These are phyloP conservation scores for Stenopsyche tienmushanensis DNA, from an alignment of 1,140 invertebrate genomes.

Conservation along the genomic window DNA sequence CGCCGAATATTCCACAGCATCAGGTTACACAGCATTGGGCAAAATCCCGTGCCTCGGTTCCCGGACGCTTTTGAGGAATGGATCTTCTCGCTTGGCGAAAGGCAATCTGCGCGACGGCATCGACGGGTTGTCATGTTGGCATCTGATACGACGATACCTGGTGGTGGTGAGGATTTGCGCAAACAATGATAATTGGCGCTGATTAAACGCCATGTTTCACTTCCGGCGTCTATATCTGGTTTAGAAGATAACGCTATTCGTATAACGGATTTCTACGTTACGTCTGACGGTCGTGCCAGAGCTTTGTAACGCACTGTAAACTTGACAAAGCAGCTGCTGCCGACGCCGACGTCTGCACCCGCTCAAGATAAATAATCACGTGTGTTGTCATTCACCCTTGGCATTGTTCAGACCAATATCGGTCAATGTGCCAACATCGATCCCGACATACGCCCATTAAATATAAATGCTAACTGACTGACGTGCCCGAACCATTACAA, in stretches of 20 bases:
- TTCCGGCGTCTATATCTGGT: constrained; percentile 7
- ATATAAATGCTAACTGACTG: too few relatives aligned
- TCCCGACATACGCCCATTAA: background rate
- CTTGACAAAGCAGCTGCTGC: constrained; percentile 29
- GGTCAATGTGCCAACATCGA: constrained; percentile 37
- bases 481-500: too few relatives aligned
- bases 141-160: too few relatives aligned
- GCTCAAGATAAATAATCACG: constrained; percentile 13
- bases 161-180: too few relatives aligned
- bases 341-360: constrained; percentile 2
- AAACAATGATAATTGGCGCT: constrained; percentile 2
- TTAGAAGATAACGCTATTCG: background rate
- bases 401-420: constrained; percentile 36
- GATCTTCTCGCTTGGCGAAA: too few relatives aligned
- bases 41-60: too few relatives aligned
- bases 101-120: too few relatives aligned
- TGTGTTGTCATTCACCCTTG: constrained; percentile 37
- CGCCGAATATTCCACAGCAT: too few relatives aligned
- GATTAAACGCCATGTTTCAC: background rate
- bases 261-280: background rate
- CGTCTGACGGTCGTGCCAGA: background rate
- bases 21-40: too few relatives aligned
- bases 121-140: too few relatives aligned
- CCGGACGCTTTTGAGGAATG: too few relatives aligned
- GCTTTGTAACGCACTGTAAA: constrained; percentile 23